Evolutionary conservation across 2,113 vertebrate species (phyloP).

Genomic region (Xyliphius kryptos): DNA sequence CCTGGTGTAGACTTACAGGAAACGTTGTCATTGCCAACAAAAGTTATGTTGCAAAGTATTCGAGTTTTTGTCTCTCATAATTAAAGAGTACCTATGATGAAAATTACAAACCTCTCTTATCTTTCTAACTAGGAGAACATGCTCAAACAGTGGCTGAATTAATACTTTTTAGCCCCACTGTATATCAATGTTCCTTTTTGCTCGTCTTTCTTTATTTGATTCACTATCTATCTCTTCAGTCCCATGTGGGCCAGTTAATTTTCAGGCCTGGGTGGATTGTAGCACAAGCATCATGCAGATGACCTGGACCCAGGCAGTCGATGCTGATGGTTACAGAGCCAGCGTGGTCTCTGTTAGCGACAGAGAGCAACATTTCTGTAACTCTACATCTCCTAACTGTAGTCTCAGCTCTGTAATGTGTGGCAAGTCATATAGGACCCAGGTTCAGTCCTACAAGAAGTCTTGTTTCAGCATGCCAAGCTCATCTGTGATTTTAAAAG

Average conservation of each 20-base stretch:
- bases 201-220: background rate
- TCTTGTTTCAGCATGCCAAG: conserved; percentile 54
- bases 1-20: no score
- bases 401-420: conserved; percentile 47
- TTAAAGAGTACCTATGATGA: no score
- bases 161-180: no score
- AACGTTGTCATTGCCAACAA: no score
- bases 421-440: conserved; percentile 47
- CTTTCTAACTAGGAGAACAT: no score
- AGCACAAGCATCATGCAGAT: conserved; percentile 45
- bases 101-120: no score
- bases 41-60: no score
- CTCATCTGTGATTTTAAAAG: conserved; percentile 24
- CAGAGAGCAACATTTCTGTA: conserved; percentile 23
- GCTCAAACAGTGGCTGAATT: no score
- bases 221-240: conserved; percentile 45
- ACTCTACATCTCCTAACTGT: conserved; percentile 39
- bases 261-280: conserved; percentile 47
- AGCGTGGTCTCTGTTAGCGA: conserved; percentile 30
- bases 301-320: conserved; percentile 38
- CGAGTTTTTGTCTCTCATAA: no score
- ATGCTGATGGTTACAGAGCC: conserved; percentile 44
- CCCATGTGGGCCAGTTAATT: conserved; percentile 57
- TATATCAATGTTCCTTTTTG: no score
- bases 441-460: conserved; percentile 50